Evolutionary conservation across 2,113 vertebrate species (phyloP).

Genomic region (Mustelus asterias): DNA sequence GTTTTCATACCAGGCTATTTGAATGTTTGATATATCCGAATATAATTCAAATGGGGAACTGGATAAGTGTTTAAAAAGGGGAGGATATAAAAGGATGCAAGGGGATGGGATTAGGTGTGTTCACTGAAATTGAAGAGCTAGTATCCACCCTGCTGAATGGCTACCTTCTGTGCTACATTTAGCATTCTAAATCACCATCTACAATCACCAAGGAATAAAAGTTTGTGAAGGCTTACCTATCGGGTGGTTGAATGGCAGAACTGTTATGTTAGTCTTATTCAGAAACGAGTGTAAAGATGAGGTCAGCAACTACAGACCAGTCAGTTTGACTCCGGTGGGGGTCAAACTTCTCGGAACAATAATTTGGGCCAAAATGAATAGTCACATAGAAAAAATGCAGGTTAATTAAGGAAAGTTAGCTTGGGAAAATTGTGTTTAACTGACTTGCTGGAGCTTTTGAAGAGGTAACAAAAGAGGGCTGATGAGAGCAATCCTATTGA

Average conservation of each 20-base stretch:
- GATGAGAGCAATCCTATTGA: no score
- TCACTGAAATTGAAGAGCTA: neutral
- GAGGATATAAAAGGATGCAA: neutral
- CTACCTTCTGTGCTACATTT: neutral
- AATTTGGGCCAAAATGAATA: no score
- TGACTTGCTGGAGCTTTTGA: no score
- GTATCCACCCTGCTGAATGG: neutral
- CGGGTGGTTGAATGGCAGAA: neutral
- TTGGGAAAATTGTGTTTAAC: no score
- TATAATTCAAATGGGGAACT: neutral
- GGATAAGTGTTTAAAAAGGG: neutral
- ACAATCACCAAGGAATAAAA: neutral
- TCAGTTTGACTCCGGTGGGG: no score
- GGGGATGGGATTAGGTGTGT: neutral
- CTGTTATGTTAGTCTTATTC: no score
- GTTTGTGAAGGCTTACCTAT: neutral
- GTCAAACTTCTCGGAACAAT: no score
- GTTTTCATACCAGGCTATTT: neutral
- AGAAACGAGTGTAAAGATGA: no score
- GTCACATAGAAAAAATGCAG: no score
- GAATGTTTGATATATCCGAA: neutral
- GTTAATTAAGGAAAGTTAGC: no score
- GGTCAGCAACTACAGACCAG: no score
- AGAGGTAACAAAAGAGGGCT: no score
- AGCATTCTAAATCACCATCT: neutral